These are phyloP conservation scores for Megalops atlanticus DNA, from an alignment of 2,113 vertebrate species.

Conservation along the genomic window DNA sequence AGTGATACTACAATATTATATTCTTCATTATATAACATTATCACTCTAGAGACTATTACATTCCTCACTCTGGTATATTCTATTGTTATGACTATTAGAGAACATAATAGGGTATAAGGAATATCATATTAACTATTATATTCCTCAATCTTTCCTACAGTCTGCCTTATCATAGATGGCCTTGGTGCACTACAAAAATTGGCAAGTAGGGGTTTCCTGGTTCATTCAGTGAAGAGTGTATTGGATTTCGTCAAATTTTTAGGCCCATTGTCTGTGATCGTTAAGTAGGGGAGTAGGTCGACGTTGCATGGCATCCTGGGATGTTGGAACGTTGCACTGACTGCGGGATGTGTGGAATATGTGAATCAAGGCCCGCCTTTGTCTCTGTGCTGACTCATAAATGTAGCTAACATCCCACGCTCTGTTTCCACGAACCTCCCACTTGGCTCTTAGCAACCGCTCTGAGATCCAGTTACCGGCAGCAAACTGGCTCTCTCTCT, in stretches of 20 bases:
- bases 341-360: not conserved
- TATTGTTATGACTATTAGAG: no score
- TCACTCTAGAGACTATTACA: no score
- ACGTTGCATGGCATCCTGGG: not conserved
- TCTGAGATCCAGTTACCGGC: slow-evolving; percentile 1
- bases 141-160: no score
- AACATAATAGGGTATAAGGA: no score
- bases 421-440: not conserved
- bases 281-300: not conserved
- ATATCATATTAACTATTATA: no score
- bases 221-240: not conserved
- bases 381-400: not conserved
- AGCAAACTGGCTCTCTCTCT: no score
- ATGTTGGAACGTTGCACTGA: not conserved
- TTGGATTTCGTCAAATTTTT: not conserved
- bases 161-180: no score
- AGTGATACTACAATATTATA: no score
- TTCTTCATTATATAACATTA: no score
- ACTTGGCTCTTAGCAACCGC: not conserved
- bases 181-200: no score
- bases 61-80: no score
- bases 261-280: not conserved
- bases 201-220: not conserved
- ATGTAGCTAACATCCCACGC: not conserved
- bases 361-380: not conserved